A percentile compares a stretch with the other conserved stretches of the same genome.
Evolutionary conservation across 2,888 invertebrate species (phyloP).

Genomic region (Oeneis ivallda): DNA sequence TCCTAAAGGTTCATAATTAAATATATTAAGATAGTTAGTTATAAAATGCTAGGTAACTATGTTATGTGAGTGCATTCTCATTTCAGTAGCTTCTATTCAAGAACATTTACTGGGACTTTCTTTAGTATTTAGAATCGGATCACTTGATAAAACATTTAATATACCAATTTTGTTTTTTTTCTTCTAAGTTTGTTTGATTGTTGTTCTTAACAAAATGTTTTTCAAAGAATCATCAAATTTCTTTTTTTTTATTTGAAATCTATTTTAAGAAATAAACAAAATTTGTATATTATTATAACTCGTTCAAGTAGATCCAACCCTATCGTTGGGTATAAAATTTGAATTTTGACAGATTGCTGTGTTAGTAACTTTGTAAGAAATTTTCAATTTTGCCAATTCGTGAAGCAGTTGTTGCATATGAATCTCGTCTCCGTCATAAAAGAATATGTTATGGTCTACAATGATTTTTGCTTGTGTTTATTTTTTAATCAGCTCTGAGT

Average conservation of each 20-base stretch:
- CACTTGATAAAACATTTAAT: constrained; percentile 13
- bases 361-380: constrained; percentile 10
- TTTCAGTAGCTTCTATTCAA: constrained; percentile 31
- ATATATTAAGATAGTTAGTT: too few species aligned
- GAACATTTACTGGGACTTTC: constrained; percentile 19
- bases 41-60: neutral
- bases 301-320: constrained; percentile 29
- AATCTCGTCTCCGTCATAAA: constrained; percentile 14
- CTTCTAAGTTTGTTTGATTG: neutral
- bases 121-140: constrained; percentile 20
- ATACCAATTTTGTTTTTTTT: constrained; percentile 29
- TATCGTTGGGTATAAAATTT: constrained; percentile 4
- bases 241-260: too few species aligned
- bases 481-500: neutral
- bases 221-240: neutral
- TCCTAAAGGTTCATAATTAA: too few species aligned
- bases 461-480: neutral
- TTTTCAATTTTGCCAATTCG: constrained; percentile 7
- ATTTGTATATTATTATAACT: constrained; percentile 23
- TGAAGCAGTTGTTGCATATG: neutral
- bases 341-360: constrained; percentile 23
- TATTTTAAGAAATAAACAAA: constrained; percentile 17
- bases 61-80: constrained; percentile 28
- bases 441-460: neutral
- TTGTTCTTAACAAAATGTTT: neutral